A percentile compares a stretch with the other conserved stretches of the same genome.
phyloP scores from a whole-genome alignment of 1,140 invertebrate species.

The Asobara japonica region DNA sequence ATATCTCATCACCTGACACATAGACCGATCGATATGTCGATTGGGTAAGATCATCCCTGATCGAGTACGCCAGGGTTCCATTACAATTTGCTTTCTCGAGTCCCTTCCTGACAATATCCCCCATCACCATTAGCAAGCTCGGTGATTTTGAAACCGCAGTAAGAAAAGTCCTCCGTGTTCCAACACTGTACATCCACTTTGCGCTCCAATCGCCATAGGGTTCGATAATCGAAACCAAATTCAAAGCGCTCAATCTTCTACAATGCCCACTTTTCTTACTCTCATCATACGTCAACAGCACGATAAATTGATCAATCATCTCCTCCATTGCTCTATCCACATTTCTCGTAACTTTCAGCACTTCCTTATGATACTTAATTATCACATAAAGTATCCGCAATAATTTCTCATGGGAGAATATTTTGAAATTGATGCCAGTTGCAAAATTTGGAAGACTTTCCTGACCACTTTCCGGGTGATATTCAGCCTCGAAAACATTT shows the following conservation, averaged over 20 bases:
- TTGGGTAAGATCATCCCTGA: slow-evolving; percentile 50
- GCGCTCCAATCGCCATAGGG: slow-evolving; percentile 58
- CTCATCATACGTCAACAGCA: slow-evolving; percentile 50
- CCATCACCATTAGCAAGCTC: slow-evolving; percentile 47
- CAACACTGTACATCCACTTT: slow-evolving; percentile 56
- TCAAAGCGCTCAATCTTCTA: slow-evolving; percentile 50
- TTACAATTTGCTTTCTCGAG: slow-evolving; percentile 44
- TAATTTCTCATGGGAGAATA: slow-evolving; percentile 60
- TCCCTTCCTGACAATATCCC: slow-evolving; percentile 44
- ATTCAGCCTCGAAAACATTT: slow-evolving; percentile 49
- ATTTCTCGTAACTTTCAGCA: slow-evolving; percentile 50
- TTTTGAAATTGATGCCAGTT: slow-evolving; percentile 61
- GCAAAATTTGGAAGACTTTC: slow-evolving; percentile 54
- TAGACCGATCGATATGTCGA: slow-evolving; percentile 41
- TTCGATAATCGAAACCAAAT: slow-evolving; percentile 58
- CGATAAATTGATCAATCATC: slow-evolving; percentile 58
- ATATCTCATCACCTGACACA: too few species aligned
- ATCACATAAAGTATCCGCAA: slow-evolving; percentile 55
- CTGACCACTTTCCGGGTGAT: slow-evolving; percentile 48
- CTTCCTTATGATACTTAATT: slow-evolving; percentile 55
- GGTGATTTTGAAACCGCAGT: slow-evolving; percentile 52
- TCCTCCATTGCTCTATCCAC: slow-evolving; percentile 56
- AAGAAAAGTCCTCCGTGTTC: slow-evolving; percentile 52
- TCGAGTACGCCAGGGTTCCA: slow-evolving; percentile 37
- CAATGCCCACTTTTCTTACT: slow-evolving; percentile 26